A percentile compares a stretch with the other conserved stretches of the same genome.
Conservation (phyloP, 1,140 invertebrate species). For the Drosophila pectinifera region DNA sequence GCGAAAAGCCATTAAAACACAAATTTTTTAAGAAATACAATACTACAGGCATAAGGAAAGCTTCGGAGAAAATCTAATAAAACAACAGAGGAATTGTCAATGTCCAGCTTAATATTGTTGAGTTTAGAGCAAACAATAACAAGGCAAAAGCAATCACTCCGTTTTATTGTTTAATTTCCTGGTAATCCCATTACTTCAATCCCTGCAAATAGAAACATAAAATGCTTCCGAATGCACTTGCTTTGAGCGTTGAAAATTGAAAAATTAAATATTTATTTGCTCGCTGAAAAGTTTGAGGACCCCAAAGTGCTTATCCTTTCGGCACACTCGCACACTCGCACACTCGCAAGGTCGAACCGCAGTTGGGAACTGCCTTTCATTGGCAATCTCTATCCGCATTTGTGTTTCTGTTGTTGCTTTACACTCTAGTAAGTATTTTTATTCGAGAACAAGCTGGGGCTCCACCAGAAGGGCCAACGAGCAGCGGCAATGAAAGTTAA, state of each 20-base stretch:
- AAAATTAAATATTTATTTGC: slow-evolving; percentile 45
- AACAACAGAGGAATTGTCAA: neutral
- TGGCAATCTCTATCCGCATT: slow-evolving; percentile 27
- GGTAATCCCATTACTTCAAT: slow-evolving; percentile 17
- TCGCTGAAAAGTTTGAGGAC: slow-evolving; percentile 33
- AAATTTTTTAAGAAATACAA: neutral
- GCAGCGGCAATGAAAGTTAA: slow-evolving; percentile 70
- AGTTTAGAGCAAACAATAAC: neutral
- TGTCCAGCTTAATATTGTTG: neutral
- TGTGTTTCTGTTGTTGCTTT: slow-evolving; percentile 21
- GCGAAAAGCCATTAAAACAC: slow-evolving; percentile 19
- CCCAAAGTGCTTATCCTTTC: slow-evolving; percentile 45
- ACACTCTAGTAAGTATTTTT: slow-evolving; percentile 4
- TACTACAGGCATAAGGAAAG: neutral
- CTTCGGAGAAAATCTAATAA: neutral
- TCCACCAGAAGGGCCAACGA: slow-evolving; percentile 14
- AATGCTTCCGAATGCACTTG: slow-evolving; percentile 26
- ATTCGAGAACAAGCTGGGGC: slow-evolving; percentile 36
- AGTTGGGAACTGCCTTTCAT: slow-evolving; percentile 43
- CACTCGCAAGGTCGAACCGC: slow-evolving; percentile 32
- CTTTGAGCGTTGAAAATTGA: slow-evolving; percentile 30
- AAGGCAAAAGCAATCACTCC: slow-evolving; percentile 8
- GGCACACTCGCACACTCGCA: slow-evolving; percentile 13
- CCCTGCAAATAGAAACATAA: neutral
- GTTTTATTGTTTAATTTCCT: slow-evolving; percentile 11